These are phyloP conservation scores for Actinia tenebrosa DNA, from an alignment of 64 coral and sea anemone genomes.

Conservation along the genomic window DNA sequence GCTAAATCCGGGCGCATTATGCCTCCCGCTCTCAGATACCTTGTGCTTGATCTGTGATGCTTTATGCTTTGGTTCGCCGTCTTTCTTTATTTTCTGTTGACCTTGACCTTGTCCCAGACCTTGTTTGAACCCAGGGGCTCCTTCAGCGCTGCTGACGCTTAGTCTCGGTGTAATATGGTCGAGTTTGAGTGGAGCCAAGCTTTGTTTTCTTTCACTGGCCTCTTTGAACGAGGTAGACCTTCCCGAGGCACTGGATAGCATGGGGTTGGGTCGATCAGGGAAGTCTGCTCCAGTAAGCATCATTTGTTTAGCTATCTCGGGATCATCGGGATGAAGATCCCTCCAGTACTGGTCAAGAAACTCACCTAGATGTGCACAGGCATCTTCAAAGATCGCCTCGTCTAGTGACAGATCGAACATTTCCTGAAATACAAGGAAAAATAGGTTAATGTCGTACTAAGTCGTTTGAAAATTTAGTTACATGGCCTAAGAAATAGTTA, in stretches of 20 bases:
- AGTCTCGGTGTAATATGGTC: constrained; percentile 11
- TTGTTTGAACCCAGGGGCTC: background rate
- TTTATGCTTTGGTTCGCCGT: background rate
- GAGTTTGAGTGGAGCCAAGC: constrained; percentile 21
- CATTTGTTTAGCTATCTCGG: constrained; percentile 19
- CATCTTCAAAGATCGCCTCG: constrained; percentile 90
- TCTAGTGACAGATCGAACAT: constrained; percentile 89
- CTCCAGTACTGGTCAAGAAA: constrained; percentile 97
- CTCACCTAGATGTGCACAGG: constrained; percentile 86
- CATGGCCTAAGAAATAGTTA: no score
- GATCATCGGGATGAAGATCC: constrained; percentile 71
- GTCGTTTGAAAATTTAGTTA: no score
- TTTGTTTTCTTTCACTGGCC: constrained; percentile 16
- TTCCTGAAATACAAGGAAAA: constrained; percentile 37
- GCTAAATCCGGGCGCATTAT: constrained; percentile 2
- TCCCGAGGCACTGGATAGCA: background rate
- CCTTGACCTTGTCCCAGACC: background rate
- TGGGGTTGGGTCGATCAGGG: constrained; percentile 18
- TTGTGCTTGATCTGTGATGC: background rate
- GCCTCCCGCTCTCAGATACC: background rate
- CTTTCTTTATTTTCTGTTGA: background rate
- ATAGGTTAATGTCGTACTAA: background rate
- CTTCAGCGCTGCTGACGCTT: background rate
- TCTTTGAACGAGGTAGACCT: constrained; percentile 1
- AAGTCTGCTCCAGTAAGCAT: constrained; percentile 19